These are phyloP conservation scores for Anoplius nigerrimus DNA, from an alignment of 2,888 invertebrate species.

Conservation along the genomic window DNA sequence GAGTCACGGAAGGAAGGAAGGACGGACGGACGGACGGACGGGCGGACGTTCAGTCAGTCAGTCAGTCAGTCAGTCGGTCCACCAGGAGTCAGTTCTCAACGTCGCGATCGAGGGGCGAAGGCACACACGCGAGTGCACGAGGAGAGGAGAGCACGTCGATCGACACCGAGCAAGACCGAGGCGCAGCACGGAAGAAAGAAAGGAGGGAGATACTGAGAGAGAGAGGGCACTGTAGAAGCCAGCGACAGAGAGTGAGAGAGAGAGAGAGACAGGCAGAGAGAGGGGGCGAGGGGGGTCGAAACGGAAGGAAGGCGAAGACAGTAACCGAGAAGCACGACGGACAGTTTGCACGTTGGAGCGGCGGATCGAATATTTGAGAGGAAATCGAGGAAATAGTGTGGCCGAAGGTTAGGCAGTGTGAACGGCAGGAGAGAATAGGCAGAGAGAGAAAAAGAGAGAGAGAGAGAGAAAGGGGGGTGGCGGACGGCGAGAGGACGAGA, in stretches of 20 bases:
- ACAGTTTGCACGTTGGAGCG: neutral
- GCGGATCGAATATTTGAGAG: neutral
- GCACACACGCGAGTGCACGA: constrained; percentile 23
- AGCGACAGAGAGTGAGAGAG: too few species aligned
- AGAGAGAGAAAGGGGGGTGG: too few species aligned
- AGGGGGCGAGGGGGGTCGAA: constrained; percentile 3
- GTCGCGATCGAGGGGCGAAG: constrained; percentile 10
- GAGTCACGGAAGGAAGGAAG: constrained; percentile 42
- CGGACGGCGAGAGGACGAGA: too few species aligned
- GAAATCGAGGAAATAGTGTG: neutral
- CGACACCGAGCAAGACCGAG: neutral
- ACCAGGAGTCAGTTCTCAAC: constrained; percentile 29
- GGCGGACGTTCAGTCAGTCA: constrained; percentile 33
- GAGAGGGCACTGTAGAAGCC: too few species aligned
- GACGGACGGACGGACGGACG: constrained; percentile 41
- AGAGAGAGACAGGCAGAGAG: constrained; percentile 5
- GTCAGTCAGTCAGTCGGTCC: constrained; percentile 33
- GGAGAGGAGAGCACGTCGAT: constrained; percentile 13
- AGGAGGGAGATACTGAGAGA: neutral
- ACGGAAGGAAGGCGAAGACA: constrained; percentile 8
- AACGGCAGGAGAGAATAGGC: constrained; percentile 3
- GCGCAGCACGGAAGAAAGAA: constrained; percentile 8
- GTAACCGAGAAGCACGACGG: neutral
- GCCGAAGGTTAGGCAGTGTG: neutral
- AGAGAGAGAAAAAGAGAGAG: neutral